Percentiles rank a stretch among this genome's conserved stretches.
These are phyloP conservation scores for Mus pahari DNA, from an alignment of 2,113 vertebrate species.

Conservation along the genomic window DNA sequence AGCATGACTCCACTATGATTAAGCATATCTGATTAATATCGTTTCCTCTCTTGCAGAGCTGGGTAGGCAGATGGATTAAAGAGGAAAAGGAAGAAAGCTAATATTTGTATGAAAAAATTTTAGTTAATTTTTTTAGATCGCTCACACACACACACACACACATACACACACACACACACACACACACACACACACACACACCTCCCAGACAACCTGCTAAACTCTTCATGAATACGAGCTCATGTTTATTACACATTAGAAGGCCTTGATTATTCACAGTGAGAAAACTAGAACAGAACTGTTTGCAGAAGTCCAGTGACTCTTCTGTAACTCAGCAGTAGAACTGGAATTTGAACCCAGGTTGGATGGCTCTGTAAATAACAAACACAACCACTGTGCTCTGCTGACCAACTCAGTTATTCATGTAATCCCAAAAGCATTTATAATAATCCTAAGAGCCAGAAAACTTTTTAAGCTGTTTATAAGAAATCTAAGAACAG, in stretches of 20 bases:
- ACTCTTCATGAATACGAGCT: neutral
- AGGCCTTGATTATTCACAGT: neutral
- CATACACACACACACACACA: neutral
- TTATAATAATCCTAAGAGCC: neutral
- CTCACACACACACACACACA: neutral
- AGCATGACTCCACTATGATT: neutral
- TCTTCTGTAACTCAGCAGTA: neutral
- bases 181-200: neutral
- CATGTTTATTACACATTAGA: neutral
- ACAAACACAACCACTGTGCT: neutral
- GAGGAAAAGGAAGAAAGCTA: neutral
- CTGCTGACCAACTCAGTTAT: neutral
- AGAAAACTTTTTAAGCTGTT: neutral
- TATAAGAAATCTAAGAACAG: neutral
- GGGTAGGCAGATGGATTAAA: neutral
- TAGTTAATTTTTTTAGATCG: neutral
- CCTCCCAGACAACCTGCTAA: neutral
- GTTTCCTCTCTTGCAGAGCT: conserved; percentile 11
- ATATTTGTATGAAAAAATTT: neutral
- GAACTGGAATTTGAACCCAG: neutral
- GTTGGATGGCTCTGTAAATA: neutral
- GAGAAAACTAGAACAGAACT: neutral
- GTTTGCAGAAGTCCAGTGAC: neutral
- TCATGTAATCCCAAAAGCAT: neutral
- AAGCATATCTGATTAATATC: neutral